Percentiles rank a stretch among this genome's conserved stretches.
Conservation (phyloP, 2,888 invertebrate species). For the Alitta virens region DNA sequence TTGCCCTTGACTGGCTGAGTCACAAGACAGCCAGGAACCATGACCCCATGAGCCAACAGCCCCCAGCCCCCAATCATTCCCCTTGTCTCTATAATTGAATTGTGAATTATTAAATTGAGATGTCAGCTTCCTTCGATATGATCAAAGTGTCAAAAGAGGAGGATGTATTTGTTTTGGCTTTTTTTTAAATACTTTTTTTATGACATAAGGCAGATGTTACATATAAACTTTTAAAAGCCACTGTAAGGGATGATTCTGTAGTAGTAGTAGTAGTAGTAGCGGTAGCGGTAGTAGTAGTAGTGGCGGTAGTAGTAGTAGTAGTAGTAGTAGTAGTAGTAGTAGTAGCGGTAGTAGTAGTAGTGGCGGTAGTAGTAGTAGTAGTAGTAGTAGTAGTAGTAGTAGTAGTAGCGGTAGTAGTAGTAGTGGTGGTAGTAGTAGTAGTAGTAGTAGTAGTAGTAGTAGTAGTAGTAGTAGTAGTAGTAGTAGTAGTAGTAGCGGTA, state of each 20-base stretch:
- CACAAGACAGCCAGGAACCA: no score
- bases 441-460: slow-evolving; percentile 4
- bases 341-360: neutral
- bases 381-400: neutral
- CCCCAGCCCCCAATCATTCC: no score
- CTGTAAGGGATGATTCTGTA: neutral
- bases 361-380: neutral
- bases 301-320: slow-evolving; percentile 1
- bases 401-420: slow-evolving; percentile 5
- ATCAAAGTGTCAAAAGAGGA: no score
- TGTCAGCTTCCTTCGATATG: no score
- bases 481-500: neutral
- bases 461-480: neutral
- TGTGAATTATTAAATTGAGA: no score
- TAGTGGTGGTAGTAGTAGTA: neutral
- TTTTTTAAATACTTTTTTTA: no score
- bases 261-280: neutral
- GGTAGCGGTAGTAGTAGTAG: neutral
- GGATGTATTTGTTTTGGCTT: no score
- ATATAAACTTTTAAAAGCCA: no score
- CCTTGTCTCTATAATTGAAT: no score
- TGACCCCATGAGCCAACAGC: no score
- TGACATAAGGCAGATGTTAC: no score
- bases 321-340: neutral
- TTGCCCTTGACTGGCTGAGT: no score